Conservation (phyloP, 1,140 invertebrate genomes). For the Papilio polytes region DNA sequence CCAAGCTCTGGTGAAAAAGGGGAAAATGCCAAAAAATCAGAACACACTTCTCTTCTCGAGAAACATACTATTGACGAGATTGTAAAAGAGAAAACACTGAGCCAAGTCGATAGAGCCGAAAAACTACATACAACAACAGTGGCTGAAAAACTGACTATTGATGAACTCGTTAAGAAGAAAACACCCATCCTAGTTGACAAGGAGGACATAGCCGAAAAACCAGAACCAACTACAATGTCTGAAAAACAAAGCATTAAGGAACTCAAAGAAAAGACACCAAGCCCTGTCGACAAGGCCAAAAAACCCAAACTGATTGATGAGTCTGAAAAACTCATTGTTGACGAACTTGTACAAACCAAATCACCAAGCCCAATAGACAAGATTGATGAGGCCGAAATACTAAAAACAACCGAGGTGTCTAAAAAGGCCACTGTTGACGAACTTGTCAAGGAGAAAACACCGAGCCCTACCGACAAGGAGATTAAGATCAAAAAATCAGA, state of each 20-base stretch:
- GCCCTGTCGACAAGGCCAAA: not conserved
- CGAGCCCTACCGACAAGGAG: constrained; percentile 34
- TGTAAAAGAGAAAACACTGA: constrained; percentile 38
- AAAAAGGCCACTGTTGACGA: not conserved
- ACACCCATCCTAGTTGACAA: constrained; percentile 17
- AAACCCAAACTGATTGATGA: not conserved
- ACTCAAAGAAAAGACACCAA: not conserved
- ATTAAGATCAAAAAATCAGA: not conserved
- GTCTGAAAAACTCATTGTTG: not conserved
- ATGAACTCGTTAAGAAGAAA: constrained; percentile 29
- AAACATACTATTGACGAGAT: not conserved
- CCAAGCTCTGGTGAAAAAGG: not conserved
- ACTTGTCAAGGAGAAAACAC: constrained; percentile 29
- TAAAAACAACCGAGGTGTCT: not conserved
- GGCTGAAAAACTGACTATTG: not conserved
- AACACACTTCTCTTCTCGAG: constrained; percentile 13
- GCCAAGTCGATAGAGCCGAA: constrained; percentile 4
- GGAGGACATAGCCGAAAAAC: not conserved
- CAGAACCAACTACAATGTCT: not conserved
- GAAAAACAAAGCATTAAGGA: not conserved
- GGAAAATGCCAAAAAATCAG: not conserved
- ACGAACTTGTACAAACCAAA: constrained; percentile 36
- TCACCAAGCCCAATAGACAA: not conserved
- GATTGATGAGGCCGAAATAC: not conserved
- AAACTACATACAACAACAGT: too few species aligned